Conservation (phyloP, 2,113 vertebrate species). For the Labeo catla region DNA sequence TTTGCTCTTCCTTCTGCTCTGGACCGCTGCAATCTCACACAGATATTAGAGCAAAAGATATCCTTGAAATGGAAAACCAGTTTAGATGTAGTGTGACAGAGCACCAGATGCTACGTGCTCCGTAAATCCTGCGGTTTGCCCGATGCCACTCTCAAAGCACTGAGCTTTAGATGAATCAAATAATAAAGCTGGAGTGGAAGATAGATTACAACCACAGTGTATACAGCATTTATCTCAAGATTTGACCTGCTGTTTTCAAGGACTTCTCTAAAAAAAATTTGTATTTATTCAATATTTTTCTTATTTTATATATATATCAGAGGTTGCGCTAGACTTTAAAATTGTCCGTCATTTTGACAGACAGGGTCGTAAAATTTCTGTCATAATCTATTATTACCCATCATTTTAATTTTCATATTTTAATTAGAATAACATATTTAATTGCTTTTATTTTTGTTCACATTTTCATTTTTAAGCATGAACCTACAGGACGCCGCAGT, state of each 20-base stretch:
- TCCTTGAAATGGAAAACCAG: slow-evolving; percentile 35
- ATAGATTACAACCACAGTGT: slow-evolving; percentile 17
- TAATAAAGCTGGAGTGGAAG: not conserved
- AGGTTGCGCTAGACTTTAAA: no score
- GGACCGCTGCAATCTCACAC: slow-evolving; percentile 13
- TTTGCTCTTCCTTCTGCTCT: slow-evolving; percentile 35
- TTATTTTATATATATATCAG: not conserved
- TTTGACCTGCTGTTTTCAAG: not conserved
- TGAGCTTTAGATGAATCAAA: slow-evolving; percentile 33
- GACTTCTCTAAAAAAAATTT: not conserved
- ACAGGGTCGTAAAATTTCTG: no score
- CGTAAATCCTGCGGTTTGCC: slow-evolving; percentile 12
- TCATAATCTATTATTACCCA: no score
- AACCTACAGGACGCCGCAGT: no score
- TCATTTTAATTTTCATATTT: no score
- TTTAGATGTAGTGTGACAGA: not conserved
- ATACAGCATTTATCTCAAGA: slow-evolving; percentile 5
- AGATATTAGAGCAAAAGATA: slow-evolving; percentile 27
- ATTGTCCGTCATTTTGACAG: no score
- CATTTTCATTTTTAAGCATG: no score
- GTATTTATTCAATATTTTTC: not conserved
- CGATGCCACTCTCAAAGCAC: not conserved
- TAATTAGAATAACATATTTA: no score
- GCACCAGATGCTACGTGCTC: slow-evolving; percentile 43
- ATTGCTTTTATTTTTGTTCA: no score